Percentiles rank a stretch among this genome's conserved stretches.
These are phyloP conservation scores for Eriocheir sinensis DNA, from an alignment of 1,140 invertebrate genomes.

Conservation along the genomic window DNA sequence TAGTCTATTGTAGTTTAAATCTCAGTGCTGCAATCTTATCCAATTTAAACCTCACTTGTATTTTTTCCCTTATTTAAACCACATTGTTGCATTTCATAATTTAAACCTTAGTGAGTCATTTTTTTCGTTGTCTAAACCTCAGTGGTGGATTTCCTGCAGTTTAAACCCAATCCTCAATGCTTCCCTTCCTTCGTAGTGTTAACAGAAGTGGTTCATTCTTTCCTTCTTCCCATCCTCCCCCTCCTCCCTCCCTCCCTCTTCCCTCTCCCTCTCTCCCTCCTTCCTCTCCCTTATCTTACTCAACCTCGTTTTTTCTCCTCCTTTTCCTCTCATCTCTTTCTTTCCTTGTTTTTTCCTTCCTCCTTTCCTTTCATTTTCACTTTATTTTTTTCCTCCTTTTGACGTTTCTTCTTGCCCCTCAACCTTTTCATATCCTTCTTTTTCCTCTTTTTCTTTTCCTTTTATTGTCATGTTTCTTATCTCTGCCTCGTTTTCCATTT, in stretches of 20 bases:
- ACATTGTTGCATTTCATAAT: too few relatives aligned
- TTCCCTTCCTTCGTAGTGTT: background rate
- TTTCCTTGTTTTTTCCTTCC: background rate
- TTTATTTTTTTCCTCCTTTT: background rate
- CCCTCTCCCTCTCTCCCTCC: background rate
- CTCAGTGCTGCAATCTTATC: too few relatives aligned
- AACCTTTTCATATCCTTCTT: background rate
- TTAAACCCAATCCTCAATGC: background rate
- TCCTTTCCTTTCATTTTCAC: background rate
- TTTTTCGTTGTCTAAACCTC: background rate
- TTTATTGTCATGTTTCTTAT: too few relatives aligned
- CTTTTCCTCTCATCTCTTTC: too few relatives aligned
- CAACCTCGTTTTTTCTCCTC: background rate
- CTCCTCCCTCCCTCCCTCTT: background rate
- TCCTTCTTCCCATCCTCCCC: too few relatives aligned
- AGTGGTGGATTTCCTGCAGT: background rate
- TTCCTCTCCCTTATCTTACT: background rate
- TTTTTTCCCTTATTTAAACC: background rate
- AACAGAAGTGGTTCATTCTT: background rate
- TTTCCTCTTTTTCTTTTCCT: too few relatives aligned
- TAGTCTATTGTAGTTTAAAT: too few relatives aligned
- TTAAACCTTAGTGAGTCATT: background rate
- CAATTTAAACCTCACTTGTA: background rate
- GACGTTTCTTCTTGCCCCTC: background rate
- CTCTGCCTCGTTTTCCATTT: too few relatives aligned